Evolutionary conservation across 2,113 vertebrate genomes (phyloP), one percentile per base, ranked within the genome.

Genomic region (Cathartes aura): DNA sequence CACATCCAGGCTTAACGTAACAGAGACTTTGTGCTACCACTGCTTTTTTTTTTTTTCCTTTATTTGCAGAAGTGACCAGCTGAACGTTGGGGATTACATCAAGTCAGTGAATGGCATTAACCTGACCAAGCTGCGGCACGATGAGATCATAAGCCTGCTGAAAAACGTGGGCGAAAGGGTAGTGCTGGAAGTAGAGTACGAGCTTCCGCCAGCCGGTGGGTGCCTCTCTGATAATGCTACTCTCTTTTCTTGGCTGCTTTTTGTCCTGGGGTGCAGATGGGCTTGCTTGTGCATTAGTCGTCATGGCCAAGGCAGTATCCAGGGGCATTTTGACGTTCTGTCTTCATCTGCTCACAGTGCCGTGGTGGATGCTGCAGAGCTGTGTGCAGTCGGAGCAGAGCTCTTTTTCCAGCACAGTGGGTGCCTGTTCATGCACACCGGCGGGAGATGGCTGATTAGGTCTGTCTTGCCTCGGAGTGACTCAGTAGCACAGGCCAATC

Each of bases 61-160:
- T 38, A 14, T 83, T 95, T 45, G 12, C 98, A 99, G 99, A 98
- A 99, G 99, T 40, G 99, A 99, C 97, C 99, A 99, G 98, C 98
- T 99, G 95, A 99, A 99, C 5, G 98, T 99, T 4, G 99, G 99
- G 3, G 99, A 99, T 98, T 99, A 99, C 97, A 99, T 99, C 89
- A 99, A 99, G 94, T 99, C 99, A 0, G 99, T 99, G 97, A 99
- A 99, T 0, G 99, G 99, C 95, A 99, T 99, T 96, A 99, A 99
- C 97, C 96, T 99, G 97, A 99, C 99, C 79, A 99, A 99, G 97
- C 98, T 99, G 63, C 98, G 99, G 52, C 99, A 99, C 0, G 99
- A 99, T 4, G 99, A 99, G 98, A 99, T 99, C 89, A 99, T 99
- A 97, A 99, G 99, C 96, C 98, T 99, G 76, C 98, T 99, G 97